Conservation (phyloP, 2,888 invertebrate species). For the Tetranychus piercei region DNA sequence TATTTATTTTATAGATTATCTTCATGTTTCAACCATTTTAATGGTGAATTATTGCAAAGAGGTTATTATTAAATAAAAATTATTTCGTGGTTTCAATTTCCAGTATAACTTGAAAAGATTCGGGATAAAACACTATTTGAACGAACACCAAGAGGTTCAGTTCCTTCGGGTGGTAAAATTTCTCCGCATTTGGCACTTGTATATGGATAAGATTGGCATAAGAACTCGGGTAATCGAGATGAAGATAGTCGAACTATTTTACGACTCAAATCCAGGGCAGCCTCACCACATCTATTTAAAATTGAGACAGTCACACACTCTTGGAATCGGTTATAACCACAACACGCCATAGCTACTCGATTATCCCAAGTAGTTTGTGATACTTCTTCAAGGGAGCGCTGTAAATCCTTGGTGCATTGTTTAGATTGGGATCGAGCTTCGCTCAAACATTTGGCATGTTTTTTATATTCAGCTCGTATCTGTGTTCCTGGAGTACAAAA, state of each 20-base stretch:
- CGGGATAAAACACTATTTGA: conserved; percentile 25
- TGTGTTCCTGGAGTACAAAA: conserved; percentile 27
- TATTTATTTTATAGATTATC: too few species aligned
- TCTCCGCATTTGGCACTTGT: conserved; percentile 24
- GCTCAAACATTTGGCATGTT: conserved; percentile 27
- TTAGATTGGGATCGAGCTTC: conserved; percentile 19
- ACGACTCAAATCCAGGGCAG: conserved; percentile 27
- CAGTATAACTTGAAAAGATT: conserved; percentile 26
- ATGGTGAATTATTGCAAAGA: too few species aligned
- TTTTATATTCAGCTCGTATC: conserved; percentile 24
- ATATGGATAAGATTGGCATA: conserved; percentile 25
- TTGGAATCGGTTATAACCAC: conserved; percentile 20
- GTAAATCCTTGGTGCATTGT: conserved; percentile 26
- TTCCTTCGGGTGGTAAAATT: conserved; percentile 24
- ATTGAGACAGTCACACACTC: conserved; percentile 24
- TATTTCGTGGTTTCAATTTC: conserved; percentile 17
- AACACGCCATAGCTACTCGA: conserved; percentile 27
- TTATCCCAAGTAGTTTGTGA: conserved; percentile 25
- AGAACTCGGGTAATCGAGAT: conserved; percentile 26
- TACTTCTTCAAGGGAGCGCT: conserved; percentile 25
- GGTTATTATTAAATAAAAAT: not conserved
- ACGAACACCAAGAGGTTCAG: conserved; percentile 23
- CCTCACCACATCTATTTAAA: conserved; percentile 26
- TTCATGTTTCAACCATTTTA: too few species aligned
- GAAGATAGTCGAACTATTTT: conserved; percentile 25